Percentiles rank a stretch among this genome's conserved stretches.
phyloP scores from a whole-genome alignment of 2,113 vertebrate species.

The Plecturocebus donacophilus region DNA sequence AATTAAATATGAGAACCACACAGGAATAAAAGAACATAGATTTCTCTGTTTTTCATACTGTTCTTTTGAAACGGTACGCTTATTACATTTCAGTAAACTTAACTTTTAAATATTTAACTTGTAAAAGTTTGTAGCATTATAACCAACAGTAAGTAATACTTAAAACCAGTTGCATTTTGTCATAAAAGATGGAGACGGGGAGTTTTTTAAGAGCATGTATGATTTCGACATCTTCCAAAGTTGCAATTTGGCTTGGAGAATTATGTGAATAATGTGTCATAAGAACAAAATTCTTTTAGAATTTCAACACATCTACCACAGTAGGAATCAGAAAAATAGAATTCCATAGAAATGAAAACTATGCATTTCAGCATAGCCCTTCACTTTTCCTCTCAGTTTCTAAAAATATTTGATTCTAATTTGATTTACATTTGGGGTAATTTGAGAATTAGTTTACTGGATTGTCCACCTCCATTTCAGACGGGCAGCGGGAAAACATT shows the following conservation, averaged over 20 bases:
- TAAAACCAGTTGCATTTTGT: background rate
- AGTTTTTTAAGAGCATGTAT: background rate
- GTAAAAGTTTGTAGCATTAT: background rate
- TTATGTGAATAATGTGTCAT: background rate
- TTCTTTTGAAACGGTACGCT: background rate
- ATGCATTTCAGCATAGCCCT: background rate
- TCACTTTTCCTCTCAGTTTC: background rate
- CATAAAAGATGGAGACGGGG: background rate
- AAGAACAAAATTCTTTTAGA: background rate
- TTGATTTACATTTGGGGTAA: background rate
- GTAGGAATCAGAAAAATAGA: background rate
- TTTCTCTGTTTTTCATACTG: background rate
- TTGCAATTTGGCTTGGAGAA: background rate
- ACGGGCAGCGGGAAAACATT: background rate
- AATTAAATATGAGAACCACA: background rate
- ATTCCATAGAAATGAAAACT: background rate
- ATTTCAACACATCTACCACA: background rate
- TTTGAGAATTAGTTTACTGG: background rate
- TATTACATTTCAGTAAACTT: background rate
- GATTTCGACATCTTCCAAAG: slow-evolving; percentile 8
- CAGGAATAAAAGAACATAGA: background rate
- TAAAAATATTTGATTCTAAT: background rate
- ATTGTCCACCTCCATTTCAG: background rate
- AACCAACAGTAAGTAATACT: background rate
- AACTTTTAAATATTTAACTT: slow-evolving; percentile 5